Percentiles rank a stretch among this genome's conserved stretches.
Conservation (phyloP, 2,888 invertebrate species). For the Trichopria drosophilae region DNA sequence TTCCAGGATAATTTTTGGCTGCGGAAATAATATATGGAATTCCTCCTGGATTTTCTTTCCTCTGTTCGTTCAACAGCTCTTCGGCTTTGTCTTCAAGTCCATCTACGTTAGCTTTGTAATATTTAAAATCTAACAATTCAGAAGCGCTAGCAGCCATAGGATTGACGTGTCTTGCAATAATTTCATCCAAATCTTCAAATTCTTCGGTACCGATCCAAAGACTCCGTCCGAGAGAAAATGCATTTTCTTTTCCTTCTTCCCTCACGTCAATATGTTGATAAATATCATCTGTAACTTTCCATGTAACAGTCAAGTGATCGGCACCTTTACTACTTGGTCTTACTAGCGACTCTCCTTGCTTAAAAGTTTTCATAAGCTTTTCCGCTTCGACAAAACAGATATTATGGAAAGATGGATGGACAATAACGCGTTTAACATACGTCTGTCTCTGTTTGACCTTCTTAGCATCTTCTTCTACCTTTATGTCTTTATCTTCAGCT, state of each 20-base stretch:
- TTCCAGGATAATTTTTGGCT: constrained; percentile 84
- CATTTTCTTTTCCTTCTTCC: constrained; percentile 95
- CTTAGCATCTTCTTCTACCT: constrained; percentile 79
- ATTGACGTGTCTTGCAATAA: constrained; percentile 87
- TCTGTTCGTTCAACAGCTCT: constrained; percentile 84
- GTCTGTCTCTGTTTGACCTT: constrained; percentile 81
- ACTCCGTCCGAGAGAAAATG: constrained; percentile 86
- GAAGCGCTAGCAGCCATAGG: constrained; percentile 95
- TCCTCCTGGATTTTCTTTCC: constrained; percentile 81
- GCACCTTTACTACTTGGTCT: constrained; percentile 96
- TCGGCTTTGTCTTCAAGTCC: constrained; percentile 87
- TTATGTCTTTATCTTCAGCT: constrained; percentile 76
- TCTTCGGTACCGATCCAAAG: constrained; percentile 89
- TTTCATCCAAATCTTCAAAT: constrained; percentile 99
- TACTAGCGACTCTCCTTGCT: constrained; percentile 95
- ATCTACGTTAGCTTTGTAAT: constrained; percentile 77
- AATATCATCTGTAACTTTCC: constrained; percentile 95
- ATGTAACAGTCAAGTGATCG: constrained; percentile 95
- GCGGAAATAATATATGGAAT: constrained; percentile 88
- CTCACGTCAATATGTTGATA: constrained; percentile 95
- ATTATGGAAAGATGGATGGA: constrained; percentile 97
- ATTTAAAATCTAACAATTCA: constrained; percentile 89
- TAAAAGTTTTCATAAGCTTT: constrained; percentile 86
- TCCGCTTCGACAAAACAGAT: constrained; percentile 92
- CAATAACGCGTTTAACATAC: constrained; percentile 94